phyloP scores from a whole-genome alignment of 2,797 vertebrate species.

The Tympanoctomys barrerae region DNA sequence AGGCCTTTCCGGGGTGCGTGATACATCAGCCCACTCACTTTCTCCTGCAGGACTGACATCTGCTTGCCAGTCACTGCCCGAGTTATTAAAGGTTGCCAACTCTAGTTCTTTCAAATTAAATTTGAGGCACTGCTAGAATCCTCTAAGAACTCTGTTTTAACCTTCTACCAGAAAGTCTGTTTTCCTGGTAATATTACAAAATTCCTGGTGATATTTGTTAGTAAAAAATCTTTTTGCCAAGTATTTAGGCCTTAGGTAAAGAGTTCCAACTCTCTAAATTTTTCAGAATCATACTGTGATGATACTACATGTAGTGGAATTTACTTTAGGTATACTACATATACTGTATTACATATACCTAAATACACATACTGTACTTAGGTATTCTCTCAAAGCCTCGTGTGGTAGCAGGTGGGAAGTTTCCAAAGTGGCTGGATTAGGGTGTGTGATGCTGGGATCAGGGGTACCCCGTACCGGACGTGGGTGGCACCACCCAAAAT shows the following conservation, averaged over 20 bases:
- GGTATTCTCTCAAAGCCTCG: neutral
- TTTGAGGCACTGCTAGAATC: neutral
- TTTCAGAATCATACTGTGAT: neutral
- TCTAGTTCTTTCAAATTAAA: neutral
- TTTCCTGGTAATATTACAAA: neutral
- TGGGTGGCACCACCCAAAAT: neutral
- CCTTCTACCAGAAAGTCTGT: neutral
- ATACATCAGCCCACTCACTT: neutral
- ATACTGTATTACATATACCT: no score
- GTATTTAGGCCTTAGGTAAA: neutral
- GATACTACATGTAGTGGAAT: no score
- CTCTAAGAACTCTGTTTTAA: neutral
- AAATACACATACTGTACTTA: neutral
- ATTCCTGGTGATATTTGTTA: neutral
- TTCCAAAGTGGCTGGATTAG: neutral
- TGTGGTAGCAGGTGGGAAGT: neutral
- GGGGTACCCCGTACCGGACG: neutral
- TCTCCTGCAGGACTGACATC: neutral
- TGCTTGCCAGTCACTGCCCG: neutral
- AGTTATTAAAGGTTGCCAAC: neutral
- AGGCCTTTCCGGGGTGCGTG: neutral
- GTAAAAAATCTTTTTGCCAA: neutral
- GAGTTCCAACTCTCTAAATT: neutral
- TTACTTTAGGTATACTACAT: neutral
- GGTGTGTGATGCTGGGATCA: neutral